These are phyloP conservation scores for Ceramica pisi DNA, from an alignment of 2,888 invertebrate genomes.

Conservation along the genomic window DNA sequence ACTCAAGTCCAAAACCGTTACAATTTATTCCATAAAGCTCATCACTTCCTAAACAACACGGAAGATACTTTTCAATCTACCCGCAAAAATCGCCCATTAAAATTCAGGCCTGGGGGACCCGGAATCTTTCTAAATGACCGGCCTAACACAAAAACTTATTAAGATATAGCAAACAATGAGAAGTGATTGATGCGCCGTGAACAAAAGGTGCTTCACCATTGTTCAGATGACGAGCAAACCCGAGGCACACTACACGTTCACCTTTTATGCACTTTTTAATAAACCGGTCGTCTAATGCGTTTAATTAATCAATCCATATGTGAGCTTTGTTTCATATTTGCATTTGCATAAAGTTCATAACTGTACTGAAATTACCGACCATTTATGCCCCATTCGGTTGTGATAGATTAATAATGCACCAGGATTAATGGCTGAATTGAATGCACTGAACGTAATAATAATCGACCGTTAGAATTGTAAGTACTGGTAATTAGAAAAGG, in stretches of 20 bases:
- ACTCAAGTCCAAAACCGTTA: neutral
- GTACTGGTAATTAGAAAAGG: conserved; percentile 22
- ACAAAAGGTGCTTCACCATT: conserved; percentile 85
- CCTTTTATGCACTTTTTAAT: conserved; percentile 83
- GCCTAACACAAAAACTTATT: conserved; percentile 88
- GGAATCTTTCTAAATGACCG: conserved; percentile 89
- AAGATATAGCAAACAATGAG: conserved; percentile 89
- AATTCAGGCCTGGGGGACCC: conserved; percentile 77
- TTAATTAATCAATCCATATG: conserved; percentile 85
- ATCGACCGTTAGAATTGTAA: conserved; percentile 37
- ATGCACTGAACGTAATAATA: conserved; percentile 45
- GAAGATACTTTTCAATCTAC: conserved; percentile 71
- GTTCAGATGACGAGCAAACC: conserved; percentile 79
- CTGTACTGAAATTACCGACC: conserved; percentile 57
- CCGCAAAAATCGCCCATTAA: conserved; percentile 75
- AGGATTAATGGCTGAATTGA: conserved; percentile 44
- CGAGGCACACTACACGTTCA: conserved; percentile 76
- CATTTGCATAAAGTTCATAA: conserved; percentile 64
- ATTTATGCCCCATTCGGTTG: conserved; percentile 37
- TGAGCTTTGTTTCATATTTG: conserved; percentile 74
- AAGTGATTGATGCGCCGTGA: conserved; percentile 87
- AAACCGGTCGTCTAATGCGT: conserved; percentile 85
- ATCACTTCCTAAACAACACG: conserved; percentile 50
- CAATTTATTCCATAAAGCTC: conserved; percentile 6
- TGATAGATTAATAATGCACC: conserved; percentile 47